These are phyloP conservation scores for Plagodis pulveraria DNA, from an alignment of 2,888 invertebrate genomes.

Conservation along the genomic window DNA sequence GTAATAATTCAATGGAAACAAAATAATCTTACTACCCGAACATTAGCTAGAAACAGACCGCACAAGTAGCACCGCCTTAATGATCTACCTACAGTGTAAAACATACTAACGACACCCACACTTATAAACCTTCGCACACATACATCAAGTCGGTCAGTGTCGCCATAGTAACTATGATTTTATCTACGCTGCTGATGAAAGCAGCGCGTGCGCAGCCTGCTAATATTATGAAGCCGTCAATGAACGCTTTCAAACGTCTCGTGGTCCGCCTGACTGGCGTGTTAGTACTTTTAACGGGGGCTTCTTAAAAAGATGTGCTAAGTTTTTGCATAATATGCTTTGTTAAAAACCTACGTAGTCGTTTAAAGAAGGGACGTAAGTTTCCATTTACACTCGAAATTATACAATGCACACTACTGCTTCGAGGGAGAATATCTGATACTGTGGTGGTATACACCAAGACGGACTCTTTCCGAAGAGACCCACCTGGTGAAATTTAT, in stretches of 20 bases:
- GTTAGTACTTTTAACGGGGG: constrained; percentile 16
- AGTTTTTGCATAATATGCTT: constrained; percentile 7
- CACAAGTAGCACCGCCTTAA: neutral
- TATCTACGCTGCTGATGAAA: constrained; percentile 41
- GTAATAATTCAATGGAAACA: too few species aligned
- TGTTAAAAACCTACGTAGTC: neutral
- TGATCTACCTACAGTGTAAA: neutral
- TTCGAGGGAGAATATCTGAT: too few species aligned
- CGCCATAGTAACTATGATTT: neutral
- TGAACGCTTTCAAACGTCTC: constrained; percentile 20
- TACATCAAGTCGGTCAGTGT: constrained; percentile 43
- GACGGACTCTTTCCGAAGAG: too few species aligned
- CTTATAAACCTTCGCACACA: constrained; percentile 12
- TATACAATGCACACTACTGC: neutral
- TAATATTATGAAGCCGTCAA: constrained; percentile 34
- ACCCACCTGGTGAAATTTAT: too few species aligned
- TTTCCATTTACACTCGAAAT: neutral
- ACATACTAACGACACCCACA: constrained; percentile 3
- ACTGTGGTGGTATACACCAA: too few species aligned
- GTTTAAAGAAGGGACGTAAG: neutral
- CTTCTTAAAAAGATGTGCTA: constrained; percentile 15
- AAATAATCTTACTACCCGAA: too few species aligned
- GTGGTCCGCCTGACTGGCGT: constrained; percentile 12
- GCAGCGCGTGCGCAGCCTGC: constrained; percentile 48
- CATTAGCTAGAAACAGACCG: neutral